Evolutionary conservation across 1,140 invertebrate species (phyloP).

Genomic region (Macrosteles quadrilineatus): DNA sequence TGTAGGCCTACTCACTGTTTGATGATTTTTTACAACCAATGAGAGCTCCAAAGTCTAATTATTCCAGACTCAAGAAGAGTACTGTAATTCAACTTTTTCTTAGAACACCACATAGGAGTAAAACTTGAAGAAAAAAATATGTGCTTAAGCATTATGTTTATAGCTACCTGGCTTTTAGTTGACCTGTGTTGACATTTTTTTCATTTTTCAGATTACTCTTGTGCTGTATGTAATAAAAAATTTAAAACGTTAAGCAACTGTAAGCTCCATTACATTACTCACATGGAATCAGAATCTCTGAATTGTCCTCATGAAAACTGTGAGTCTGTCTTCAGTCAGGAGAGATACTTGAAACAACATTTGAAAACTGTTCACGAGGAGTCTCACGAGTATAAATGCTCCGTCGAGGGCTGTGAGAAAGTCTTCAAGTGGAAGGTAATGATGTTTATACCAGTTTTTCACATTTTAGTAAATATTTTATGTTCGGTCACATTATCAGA

Average conservation of each 20-base stretch:
- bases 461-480: neutral
- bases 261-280: neutral
- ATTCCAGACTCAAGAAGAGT: no score
- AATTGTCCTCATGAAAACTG: neutral
- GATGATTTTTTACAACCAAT: no score
- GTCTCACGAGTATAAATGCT: neutral
- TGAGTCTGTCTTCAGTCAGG: neutral
- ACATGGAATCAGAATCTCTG: neutral
- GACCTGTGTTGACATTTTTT: no score
- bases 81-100: no score
- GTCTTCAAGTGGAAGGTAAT: neutral
- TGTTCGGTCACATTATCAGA: neutral
- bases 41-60: no score
- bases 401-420: conserved; percentile 1
- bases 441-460: no score
- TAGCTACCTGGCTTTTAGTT: no score
- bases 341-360: conserved; percentile 8
- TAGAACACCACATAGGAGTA: no score
- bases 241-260: neutral
- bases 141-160: no score
- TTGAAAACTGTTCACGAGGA: neutral
- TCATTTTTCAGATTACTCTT: neutral
- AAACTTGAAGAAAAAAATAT: no score
- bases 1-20: no score
- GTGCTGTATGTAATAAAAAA: neutral